phyloP scores from a whole-genome alignment of 2,888 invertebrate species.

The Aphrophora alni region DNA sequence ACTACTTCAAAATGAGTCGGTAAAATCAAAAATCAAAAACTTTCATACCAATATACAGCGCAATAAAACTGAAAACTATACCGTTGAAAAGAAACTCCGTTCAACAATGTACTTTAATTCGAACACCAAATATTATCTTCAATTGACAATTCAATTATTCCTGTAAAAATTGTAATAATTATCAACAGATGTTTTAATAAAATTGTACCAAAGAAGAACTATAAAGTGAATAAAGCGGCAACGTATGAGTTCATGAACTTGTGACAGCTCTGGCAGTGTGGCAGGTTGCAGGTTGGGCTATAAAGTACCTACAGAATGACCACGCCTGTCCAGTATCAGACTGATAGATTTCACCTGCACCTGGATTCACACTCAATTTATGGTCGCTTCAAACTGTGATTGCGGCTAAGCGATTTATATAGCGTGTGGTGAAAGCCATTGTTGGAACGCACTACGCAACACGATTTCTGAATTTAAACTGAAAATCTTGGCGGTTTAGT shows the following conservation, averaged over 20 bases:
- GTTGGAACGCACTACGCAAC: not conserved
- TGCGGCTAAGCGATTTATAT: not conserved
- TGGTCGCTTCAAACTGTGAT: not conserved
- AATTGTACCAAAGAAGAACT: too few relatives aligned
- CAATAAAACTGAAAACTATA: too few relatives aligned
- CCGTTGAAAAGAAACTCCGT: too few relatives aligned
- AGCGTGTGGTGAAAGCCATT: not conserved
- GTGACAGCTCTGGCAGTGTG: not conserved
- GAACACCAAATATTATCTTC: too few relatives aligned
- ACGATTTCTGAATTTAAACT: not conserved
- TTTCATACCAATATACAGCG: too few relatives aligned
- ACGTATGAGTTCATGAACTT: not conserved
- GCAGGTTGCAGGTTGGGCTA: constrained; percentile 1
- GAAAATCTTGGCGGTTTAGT: not conserved
- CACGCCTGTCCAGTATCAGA: not conserved
- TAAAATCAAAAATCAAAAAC: too few relatives aligned
- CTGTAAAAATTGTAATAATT: too few relatives aligned
- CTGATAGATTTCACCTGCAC: constrained; percentile 4
- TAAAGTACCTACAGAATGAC: not conserved
- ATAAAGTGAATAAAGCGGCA: not conserved
- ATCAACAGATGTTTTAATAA: too few relatives aligned
- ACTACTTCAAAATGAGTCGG: too few relatives aligned
- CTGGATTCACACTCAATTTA: not conserved
- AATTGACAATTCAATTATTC: too few relatives aligned
- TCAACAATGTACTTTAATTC: too few relatives aligned